Conservation (phyloP, 2,888 invertebrate genomes). For the Dastarcus helophoroides region DNA sequence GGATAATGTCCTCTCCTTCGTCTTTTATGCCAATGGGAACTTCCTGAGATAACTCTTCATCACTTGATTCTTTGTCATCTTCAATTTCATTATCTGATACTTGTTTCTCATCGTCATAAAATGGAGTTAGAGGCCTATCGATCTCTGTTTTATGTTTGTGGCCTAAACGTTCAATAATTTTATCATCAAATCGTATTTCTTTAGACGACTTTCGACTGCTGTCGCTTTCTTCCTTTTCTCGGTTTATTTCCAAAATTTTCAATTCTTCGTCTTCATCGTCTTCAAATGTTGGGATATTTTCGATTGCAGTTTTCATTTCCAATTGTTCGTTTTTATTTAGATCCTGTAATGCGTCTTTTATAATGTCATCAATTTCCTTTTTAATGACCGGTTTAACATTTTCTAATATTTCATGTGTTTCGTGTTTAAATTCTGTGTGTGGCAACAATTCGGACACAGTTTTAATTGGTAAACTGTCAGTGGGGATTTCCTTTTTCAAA, state of each 20-base stretch:
- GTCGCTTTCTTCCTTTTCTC: too few species aligned
- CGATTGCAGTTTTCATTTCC: background rate
- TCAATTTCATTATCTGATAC: constrained; percentile 25
- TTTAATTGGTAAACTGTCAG: too few species aligned
- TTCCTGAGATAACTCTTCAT: too few species aligned
- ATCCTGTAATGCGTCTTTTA: constrained; percentile 36
- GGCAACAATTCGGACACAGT: too few species aligned
- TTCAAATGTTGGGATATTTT: constrained; percentile 5
- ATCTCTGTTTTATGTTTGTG: background rate
- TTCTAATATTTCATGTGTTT: constrained; percentile 13
- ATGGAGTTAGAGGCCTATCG: constrained; percentile 22
- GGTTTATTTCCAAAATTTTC: too few species aligned
- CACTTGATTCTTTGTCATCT: constrained; percentile 34
- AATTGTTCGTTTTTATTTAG: background rate
- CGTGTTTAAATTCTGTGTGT: constrained; percentile 10
- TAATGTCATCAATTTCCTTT: constrained; percentile 28
- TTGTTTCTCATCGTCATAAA: constrained; percentile 26
- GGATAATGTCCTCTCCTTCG: too few species aligned
- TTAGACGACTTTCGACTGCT: too few species aligned
- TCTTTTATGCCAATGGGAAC: too few species aligned
- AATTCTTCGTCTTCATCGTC: too few species aligned
- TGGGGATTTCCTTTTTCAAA: too few species aligned
- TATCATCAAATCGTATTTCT: background rate
- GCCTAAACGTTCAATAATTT: background rate
- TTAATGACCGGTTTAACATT: constrained; percentile 14